Conservation (phyloP, 1,140 invertebrate genomes). For the Trypoxylus dichotomus region DNA sequence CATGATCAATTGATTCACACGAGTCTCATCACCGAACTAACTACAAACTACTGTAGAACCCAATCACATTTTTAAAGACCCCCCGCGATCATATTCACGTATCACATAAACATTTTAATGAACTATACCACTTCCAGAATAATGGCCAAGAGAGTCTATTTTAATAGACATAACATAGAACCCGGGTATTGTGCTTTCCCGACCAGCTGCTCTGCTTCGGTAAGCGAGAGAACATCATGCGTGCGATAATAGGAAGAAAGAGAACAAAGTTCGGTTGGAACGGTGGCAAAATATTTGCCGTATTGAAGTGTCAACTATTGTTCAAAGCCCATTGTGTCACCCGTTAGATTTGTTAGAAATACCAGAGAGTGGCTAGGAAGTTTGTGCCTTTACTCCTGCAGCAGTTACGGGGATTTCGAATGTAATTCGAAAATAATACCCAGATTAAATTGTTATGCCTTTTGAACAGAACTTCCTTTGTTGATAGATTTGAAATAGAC, state of each 20-base stretch:
- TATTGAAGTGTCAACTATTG: slow-evolving; percentile 53
- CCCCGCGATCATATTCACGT: slow-evolving; percentile 40
- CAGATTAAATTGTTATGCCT: slow-evolving; percentile 26
- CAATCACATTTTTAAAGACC: slow-evolving; percentile 38
- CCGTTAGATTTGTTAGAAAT: slow-evolving; percentile 48
- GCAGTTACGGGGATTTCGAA: slow-evolving; percentile 23
- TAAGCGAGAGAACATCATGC: slow-evolving; percentile 24
- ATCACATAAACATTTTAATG: slow-evolving; percentile 50
- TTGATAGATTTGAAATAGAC: not conserved
- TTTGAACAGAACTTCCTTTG: slow-evolving; percentile 5
- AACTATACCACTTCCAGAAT: slow-evolving; percentile 47
- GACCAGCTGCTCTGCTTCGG: slow-evolving; percentile 40
- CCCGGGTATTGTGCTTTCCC: slow-evolving; percentile 42
- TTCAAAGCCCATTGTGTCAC: slow-evolving; percentile 45
- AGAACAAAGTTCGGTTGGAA: slow-evolving; percentile 33
- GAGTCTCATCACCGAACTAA: slow-evolving; percentile 27
- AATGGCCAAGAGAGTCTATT: slow-evolving; percentile 45
- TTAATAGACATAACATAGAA: slow-evolving; percentile 48
- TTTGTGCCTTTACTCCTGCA: slow-evolving; percentile 24
- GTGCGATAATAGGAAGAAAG: slow-evolving; percentile 30
- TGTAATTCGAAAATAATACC: slow-evolving; percentile 32
- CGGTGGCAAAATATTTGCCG: slow-evolving; percentile 51
- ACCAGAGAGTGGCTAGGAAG: slow-evolving; percentile 29
- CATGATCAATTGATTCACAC: slow-evolving; percentile 29
- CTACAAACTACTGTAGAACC: slow-evolving; percentile 25